phyloP scores from a whole-genome alignment of 1,140 invertebrate species.

The Drosophila arizonae region DNA sequence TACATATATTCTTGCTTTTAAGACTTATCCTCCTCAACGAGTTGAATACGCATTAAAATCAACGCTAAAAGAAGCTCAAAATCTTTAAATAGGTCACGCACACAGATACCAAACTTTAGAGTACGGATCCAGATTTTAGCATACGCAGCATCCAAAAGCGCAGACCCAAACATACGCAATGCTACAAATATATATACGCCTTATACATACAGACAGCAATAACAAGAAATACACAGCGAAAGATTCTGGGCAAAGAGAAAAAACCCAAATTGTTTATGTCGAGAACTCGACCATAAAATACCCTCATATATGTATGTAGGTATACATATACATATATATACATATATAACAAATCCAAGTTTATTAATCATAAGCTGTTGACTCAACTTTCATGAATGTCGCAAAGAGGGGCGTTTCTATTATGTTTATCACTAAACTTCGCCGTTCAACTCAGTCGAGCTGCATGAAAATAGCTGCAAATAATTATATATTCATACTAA shows the following conservation, averaged over 20 bases:
- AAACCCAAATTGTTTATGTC: neutral
- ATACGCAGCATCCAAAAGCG: constrained; percentile 38
- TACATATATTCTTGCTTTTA: no score
- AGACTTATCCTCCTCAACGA: neutral
- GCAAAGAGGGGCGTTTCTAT: no score
- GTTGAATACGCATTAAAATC: constrained; percentile 3
- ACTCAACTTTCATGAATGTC: no score
- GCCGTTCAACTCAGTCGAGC: no score
- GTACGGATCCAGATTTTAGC: constrained; percentile 36
- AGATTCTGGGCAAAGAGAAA: constrained; percentile 18
- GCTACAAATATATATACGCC: neutral
- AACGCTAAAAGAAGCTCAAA: neutral
- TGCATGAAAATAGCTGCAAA: no score
- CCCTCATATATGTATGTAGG: neutral
- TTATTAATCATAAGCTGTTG: no score
- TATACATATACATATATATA: neutral
- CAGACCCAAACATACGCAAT: neutral
- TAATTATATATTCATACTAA: no score
- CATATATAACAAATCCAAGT: neutral
- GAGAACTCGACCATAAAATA: neutral
- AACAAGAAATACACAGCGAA: neutral
- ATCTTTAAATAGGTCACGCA: constrained; percentile 40
- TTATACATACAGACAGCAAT: neutral
- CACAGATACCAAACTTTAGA: neutral
- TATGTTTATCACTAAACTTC: no score